These are phyloP conservation scores for Neodiprion fabricii DNA, from an alignment of 1,140 invertebrate species.

Conservation along the genomic window DNA sequence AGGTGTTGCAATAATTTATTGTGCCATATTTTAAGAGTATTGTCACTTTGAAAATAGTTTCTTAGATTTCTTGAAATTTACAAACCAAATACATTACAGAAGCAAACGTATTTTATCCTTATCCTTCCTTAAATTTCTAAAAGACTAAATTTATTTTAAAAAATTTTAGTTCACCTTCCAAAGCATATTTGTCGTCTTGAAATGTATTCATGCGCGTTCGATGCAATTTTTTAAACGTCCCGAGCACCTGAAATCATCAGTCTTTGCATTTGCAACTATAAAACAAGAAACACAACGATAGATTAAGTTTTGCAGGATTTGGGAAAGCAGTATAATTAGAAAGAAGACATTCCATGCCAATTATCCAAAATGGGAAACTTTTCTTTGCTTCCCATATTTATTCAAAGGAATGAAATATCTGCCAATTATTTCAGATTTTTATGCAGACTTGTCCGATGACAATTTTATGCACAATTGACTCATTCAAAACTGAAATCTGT, in stretches of 20 bases:
- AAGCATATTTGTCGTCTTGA: slow-evolving; percentile 65
- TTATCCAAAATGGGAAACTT: neutral
- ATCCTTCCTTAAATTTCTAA: neutral
- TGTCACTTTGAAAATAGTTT: too few species aligned
- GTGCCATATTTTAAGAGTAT: too few species aligned
- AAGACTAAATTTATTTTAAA: slow-evolving; percentile 18
- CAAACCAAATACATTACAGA: too few species aligned
- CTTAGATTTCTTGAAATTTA: too few species aligned
- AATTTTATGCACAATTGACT: neutral
- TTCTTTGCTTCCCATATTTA: too few species aligned
- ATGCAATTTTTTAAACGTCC: slow-evolving; percentile 70
- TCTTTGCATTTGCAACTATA: slow-evolving; percentile 13
- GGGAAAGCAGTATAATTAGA: neutral
- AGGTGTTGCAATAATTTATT: too few species aligned
- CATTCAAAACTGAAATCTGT: neutral
- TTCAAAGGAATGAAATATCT: too few species aligned
- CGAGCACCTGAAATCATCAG: slow-evolving; percentile 64
- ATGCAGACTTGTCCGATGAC: neutral
- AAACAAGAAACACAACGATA: too few species aligned
- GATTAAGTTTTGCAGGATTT: too few species aligned
- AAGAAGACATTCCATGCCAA: slow-evolving; percentile 6
- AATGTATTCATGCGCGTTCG: slow-evolving; percentile 68
- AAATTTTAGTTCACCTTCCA: slow-evolving; percentile 56
- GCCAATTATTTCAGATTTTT: too few species aligned
- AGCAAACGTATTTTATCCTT: too few species aligned